A percentile compares a stretch with the other conserved stretches of the same genome.
Evolutionary conservation across 2,888 invertebrate species (phyloP).

Genomic region (Philereme vetulata): DNA sequence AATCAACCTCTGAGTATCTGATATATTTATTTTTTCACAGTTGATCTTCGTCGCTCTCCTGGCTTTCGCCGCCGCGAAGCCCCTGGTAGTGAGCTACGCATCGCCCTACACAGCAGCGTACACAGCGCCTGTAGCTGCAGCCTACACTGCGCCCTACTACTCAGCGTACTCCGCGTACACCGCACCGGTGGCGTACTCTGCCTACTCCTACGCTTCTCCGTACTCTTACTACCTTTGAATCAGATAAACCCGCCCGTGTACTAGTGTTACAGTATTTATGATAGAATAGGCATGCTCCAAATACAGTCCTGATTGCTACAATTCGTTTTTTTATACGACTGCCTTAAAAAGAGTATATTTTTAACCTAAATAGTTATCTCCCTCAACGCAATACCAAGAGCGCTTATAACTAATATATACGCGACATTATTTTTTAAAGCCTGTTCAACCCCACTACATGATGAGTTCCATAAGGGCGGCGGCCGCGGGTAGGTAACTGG

Average conservation of each 20-base stretch:
- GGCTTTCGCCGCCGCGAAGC: constrained; percentile 65
- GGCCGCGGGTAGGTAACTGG: no score
- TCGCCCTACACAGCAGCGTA: constrained; percentile 57
- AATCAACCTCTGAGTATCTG: neutral
- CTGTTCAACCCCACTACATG: no score
- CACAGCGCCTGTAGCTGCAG: constrained; percentile 57
- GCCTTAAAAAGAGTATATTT: neutral
- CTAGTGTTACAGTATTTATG: constrained; percentile 41
- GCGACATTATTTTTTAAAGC: no score
- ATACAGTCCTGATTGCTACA: constrained; percentile 35
- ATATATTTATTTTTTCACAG: constrained; percentile 52
- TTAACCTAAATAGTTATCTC: no score
- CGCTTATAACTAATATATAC: no score
- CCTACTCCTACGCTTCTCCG: constrained; percentile 59
- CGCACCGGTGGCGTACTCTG: constrained; percentile 55
- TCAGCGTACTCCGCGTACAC: constrained; percentile 57
- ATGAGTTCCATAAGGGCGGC: no score
- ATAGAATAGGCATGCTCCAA: constrained; percentile 28
- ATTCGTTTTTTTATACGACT: neutral
- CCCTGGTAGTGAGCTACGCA: constrained; percentile 52
- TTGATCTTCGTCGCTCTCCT: constrained; percentile 81
- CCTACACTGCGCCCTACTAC: constrained; percentile 64
- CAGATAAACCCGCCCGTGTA: constrained; percentile 4
- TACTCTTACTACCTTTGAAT: constrained; percentile 55
- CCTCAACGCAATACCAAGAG: no score